Evolutionary conservation across 1,140 invertebrate species (phyloP).

Genomic region (Drosophila orosa): DNA sequence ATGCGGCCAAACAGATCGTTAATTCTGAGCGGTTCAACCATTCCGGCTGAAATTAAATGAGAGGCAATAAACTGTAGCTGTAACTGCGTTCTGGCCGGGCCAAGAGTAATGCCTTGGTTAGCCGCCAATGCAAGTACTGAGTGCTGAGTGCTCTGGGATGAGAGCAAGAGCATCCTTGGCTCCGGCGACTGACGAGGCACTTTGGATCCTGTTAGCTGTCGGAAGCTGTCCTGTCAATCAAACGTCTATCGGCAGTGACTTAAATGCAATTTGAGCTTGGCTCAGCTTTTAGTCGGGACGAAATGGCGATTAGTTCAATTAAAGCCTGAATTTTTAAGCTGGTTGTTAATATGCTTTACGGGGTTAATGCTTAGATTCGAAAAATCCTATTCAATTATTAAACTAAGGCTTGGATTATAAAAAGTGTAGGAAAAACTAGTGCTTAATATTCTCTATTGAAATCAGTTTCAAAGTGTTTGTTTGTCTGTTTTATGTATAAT

Average conservation of each 20-base stretch:
- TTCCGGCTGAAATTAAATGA: constrained; percentile 66
- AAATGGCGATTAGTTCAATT: not conserved
- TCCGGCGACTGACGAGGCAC: constrained; percentile 12
- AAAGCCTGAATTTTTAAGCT: not conserved
- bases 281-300: constrained; percentile 4
- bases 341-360: too few relatives aligned
- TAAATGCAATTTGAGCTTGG: constrained; percentile 23
- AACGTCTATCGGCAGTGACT: constrained; percentile 26
- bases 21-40: constrained; percentile 47
- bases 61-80: constrained; percentile 52
- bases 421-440: too few relatives aligned
- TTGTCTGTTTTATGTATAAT: too few relatives aligned
- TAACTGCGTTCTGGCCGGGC: constrained; percentile 24
- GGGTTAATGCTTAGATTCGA: too few relatives aligned
- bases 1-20: constrained; percentile 63
- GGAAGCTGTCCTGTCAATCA: constrained; percentile 40
- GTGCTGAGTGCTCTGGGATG: not conserved
- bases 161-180: not conserved
- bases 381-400: too few relatives aligned
- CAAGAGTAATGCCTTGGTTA: constrained; percentile 45
- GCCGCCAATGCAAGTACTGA: constrained; percentile 4
- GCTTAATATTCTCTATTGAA: too few relatives aligned
- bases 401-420: too few relatives aligned
- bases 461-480: too few relatives aligned
- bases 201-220: constrained; percentile 22